These are phyloP conservation scores for Psococerastis gibbosa DNA, from an alignment of 2,888 invertebrate species.

Conservation along the genomic window DNA sequence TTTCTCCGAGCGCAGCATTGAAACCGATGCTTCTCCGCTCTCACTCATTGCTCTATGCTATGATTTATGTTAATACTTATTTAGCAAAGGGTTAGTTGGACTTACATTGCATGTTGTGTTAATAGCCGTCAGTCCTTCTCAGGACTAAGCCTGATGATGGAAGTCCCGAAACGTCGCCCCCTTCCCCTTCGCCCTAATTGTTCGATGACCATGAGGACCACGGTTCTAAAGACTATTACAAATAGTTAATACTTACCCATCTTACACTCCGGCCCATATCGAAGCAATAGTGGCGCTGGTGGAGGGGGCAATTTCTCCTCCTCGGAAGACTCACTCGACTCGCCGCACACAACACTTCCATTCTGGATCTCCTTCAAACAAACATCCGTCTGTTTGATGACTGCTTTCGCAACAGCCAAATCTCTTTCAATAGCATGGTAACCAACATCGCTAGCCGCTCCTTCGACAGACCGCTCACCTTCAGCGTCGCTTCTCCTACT, in stretches of 20 bases:
- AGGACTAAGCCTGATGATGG: no score
- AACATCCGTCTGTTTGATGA: slow-evolving; percentile 2
- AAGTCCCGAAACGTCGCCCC: no score
- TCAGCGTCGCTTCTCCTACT: slow-evolving; percentile 24
- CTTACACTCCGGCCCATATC: slow-evolving; percentile 16
- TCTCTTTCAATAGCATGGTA: not conserved
- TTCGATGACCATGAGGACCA: no score
- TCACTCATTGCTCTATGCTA: no score
- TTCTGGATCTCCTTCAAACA: slow-evolving; percentile 21
- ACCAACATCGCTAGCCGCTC: not conserved
- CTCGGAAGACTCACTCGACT: slow-evolving; percentile 24
- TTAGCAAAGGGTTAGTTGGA: no score
- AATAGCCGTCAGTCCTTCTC: no score
- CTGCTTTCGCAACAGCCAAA: slow-evolving; percentile 1
- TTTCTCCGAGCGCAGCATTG: no score
- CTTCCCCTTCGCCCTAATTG: no score
- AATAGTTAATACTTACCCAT: slow-evolving; percentile 14
- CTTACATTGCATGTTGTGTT: no score
- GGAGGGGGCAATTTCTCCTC: slow-evolving; percentile 70
- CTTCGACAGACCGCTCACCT: not conserved
- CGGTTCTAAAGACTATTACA: no score
- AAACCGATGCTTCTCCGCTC: no score
- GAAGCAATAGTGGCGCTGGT: slow-evolving; percentile 43
- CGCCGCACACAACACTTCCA: slow-evolving; percentile 25
- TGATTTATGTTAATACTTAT: no score